Conservation (phyloP, 1,140 invertebrate species). For the Asobara japonica region DNA sequence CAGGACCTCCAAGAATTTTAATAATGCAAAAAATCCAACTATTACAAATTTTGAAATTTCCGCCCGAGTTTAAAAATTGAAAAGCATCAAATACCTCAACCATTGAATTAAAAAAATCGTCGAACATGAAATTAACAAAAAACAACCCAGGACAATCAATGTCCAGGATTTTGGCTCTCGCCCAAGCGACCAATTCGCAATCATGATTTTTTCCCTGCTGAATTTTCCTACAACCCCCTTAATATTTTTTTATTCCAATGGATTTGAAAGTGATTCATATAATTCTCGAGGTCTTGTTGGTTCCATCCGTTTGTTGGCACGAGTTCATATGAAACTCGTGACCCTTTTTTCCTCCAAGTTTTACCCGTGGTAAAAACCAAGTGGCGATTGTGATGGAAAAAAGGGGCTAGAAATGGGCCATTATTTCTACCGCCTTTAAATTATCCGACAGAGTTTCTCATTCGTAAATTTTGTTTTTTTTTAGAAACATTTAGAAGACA, state of each 20-base stretch:
- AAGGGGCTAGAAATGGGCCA: neutral
- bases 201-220: neutral
- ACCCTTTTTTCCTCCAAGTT: neutral
- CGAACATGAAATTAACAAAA: neutral
- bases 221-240: neutral
- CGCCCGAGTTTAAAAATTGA: too few relatives aligned
- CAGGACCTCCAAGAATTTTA: too few relatives aligned
- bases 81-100: too few relatives aligned
- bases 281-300: neutral
- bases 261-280: neutral
- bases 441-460: neutral
- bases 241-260: neutral
- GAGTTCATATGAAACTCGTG: neutral
- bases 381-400: neutral
- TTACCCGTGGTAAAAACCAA: neutral
- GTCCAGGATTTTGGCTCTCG: neutral
- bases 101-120: neutral
- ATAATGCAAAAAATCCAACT: too few relatives aligned
- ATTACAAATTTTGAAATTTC: too few relatives aligned
- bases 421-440: neutral
- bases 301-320: neutral
- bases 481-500: neutral
- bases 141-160: neutral
- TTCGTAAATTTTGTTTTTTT: neutral
- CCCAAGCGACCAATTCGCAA: neutral